phyloP scores from a whole-genome alignment of 2,113 vertebrate genomes.

The Anas platyrhynchos region DNA sequence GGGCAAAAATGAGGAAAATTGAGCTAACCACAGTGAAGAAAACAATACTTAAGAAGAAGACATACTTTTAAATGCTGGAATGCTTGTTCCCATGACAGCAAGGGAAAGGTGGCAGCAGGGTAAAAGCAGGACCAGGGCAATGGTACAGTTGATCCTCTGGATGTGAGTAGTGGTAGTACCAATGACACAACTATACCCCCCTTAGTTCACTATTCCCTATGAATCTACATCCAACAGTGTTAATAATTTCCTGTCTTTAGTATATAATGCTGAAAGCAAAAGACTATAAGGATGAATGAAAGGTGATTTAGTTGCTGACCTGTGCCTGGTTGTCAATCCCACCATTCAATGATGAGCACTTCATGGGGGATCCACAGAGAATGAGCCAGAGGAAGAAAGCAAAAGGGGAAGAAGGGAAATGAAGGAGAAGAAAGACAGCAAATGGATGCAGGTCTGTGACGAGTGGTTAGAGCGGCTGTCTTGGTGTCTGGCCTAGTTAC shows the following conservation, averaged over 20 bases:
- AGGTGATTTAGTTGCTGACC: background rate
- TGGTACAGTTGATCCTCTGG: background rate
- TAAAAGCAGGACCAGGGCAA: background rate
- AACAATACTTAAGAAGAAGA: background rate
- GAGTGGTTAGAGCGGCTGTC: background rate
- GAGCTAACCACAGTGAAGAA: background rate
- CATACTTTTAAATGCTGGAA: background rate
- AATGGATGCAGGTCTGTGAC: background rate
- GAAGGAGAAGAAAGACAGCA: background rate
- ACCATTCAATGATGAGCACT: fast-evolving
- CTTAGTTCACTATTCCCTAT: background rate
- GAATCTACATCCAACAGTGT: background rate
- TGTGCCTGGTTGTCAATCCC: background rate
- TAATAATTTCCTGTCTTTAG: background rate
- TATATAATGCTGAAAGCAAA: background rate
- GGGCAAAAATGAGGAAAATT: background rate
- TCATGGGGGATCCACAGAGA: background rate
- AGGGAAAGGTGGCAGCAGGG: background rate
- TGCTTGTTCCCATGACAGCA: background rate
- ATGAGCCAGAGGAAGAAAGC: background rate
- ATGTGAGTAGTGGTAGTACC: background rate
- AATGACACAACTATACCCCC: background rate
- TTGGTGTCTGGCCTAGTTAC: background rate
- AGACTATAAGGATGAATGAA: background rate
- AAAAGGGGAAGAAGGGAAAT: background rate